Base-by-base conservation (phyloP, 2,888 invertebrate species). In the Pseudanteris insignis region DNA sequence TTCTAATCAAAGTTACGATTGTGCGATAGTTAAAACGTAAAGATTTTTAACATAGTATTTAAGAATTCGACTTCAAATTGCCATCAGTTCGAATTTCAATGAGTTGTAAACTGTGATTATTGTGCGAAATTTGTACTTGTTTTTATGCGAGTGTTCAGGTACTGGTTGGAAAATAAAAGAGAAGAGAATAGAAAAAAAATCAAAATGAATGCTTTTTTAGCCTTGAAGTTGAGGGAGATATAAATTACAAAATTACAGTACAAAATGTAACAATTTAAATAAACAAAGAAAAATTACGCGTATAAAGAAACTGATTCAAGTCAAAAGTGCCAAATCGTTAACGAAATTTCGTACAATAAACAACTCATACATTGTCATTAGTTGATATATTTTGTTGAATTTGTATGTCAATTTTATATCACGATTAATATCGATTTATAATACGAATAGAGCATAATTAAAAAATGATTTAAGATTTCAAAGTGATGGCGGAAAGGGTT, bases 1-100 rank as follows among this genome's bases (percentile, higher is more conserved):
- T 46, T 59, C 59, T 59, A 59, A 59, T 59, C 51, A 58, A 46
- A 40, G 3, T 10, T 30, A 1, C 24, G 32, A 41, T 36, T n/a
- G 25, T 12, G 24, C 29, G 11, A 33, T 28, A 28, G 28, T 12
- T 13, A 3, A 15, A 5, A 12, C 13, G 11, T 13, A 33, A 34
- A 10, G 32, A 28, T 26, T 34, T 54, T 46, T 36, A 38, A 43
- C 15, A 6, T 47, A 55, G 40, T 15, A 11, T 12, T 2, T 48
- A 57, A 47, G 47, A 34, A 53, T 40, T 55, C 25, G 47, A 32
- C 25, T 37, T 44, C 34, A 47, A 28, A 46, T 32, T 43, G 10
- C 25, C n/a, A 8, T 13, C 32, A 25, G 10, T 13, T 44, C 18
- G 33, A 30, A 13, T 12, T 13, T 13, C 8, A 30, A 30, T 2